A percentile compares a stretch with the other conserved stretches of the same genome.
These are phyloP conservation scores for Drusus annulatus DNA, from an alignment of 1,140 invertebrate genomes.

Conservation along the genomic window DNA sequence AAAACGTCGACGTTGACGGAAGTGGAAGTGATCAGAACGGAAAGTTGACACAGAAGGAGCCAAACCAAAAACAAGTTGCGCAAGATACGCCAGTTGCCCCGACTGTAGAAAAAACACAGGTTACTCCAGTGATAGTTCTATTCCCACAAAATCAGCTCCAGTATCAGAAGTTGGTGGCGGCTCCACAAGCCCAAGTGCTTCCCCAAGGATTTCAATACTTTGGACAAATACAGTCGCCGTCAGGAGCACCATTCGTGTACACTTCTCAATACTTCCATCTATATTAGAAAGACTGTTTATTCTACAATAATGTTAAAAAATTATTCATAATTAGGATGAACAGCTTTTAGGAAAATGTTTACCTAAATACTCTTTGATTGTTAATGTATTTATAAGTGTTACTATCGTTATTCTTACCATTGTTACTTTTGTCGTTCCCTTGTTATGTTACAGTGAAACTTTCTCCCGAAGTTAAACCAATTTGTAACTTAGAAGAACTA, in stretches of 20 bases:
- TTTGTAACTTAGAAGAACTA: no score
- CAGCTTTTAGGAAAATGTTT: neutral
- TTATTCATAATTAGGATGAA: neutral
- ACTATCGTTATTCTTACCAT: no score
- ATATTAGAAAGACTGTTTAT: slow-evolving; percentile 22
- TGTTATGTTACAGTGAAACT: no score
- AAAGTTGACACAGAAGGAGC: slow-evolving; percentile 6
- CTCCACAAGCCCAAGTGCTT: neutral
- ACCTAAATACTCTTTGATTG: no score
- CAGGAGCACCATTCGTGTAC: slow-evolving; percentile 31
- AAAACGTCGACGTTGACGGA: neutral
- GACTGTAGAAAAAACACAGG: neutral
- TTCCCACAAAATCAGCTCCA: slow-evolving; percentile 7
- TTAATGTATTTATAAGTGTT: no score
- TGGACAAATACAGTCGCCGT: slow-evolving; percentile 10
- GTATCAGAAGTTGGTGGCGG: slow-evolving; percentile 31
- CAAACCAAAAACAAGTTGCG: slow-evolving; percentile 17
- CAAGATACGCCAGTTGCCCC: neutral
- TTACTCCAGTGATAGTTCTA: neutral
- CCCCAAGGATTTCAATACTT: slow-evolving; percentile 45
- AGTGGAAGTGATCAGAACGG: slow-evolving; percentile 4
- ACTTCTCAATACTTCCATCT: slow-evolving; percentile 41
- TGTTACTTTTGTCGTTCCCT: no score
- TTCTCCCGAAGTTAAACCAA: no score
- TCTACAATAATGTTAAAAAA: neutral